Evolutionary conservation across 2,888 invertebrate genomes (phyloP), one percentile per base, ranked within the genome.

Genomic region (Luffia ferchaultella): DNA sequence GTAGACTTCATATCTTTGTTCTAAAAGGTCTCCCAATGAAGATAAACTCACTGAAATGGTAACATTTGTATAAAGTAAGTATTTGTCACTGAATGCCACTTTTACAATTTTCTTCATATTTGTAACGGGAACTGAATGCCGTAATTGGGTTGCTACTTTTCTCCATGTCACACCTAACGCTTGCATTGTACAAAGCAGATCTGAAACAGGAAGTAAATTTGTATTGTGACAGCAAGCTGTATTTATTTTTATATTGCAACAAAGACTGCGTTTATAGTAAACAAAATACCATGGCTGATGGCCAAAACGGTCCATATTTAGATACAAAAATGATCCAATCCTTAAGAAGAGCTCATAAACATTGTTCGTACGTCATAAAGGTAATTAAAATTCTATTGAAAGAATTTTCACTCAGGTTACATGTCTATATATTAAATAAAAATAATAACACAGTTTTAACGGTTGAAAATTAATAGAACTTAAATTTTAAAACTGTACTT

Each of bases 1-100:
- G 48, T 88, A 83, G 48, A 90, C 88, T 78, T 96, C 95, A 67
- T 93, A 92, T 47, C 88, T 86, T 68, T 97, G 97, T 71, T 96
- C 93, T 45, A 96, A 65, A 2, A 90, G 61, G 70, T 97, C 97
- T 15, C 96, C 96, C 3, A 89, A 60, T 1, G 89, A 90, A 18
- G 95, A 95, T 48, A 96, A 83, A 2, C 86, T 82, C 46, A 93
- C 73, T 0, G 95, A 95, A 64, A 97, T 90, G 2, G 88, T 85
- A 15, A 94, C 87, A 77, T 97, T 97, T 48, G 96, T 96, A 52
- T 88, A 84, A 1, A 95, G 73, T 54, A 95, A 77, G 74, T 90
- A 92, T 70, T 90, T 92, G 41, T 85, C 78, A 65, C 87, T 88
- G 63, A 91, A 91, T 16, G 88, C 88, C 48, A 74, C 63, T 61